A percentile compares a stretch with the other conserved stretches of the same genome.
Evolutionary conservation across 1,140 invertebrate genomes (phyloP).

Genomic region (Semibalanus balanoides): DNA sequence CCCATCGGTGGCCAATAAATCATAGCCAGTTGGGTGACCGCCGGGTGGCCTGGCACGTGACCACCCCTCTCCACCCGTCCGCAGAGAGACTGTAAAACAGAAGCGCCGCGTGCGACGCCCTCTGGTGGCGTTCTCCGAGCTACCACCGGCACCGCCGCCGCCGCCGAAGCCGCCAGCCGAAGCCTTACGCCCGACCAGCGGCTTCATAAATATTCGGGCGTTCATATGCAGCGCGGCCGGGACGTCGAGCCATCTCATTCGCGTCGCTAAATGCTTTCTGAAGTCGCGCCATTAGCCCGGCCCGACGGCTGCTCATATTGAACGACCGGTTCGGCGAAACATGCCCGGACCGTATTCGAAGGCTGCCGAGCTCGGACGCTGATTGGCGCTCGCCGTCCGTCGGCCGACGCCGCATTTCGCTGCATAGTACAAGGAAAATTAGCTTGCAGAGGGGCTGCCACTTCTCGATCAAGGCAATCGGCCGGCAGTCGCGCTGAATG

Average conservation of each 20-base stretch:
- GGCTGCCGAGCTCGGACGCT: not conserved
- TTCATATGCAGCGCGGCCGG: not conserved
- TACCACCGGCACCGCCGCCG: too few relatives aligned
- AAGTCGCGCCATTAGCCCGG: not conserved
- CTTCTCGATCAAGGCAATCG: not conserved
- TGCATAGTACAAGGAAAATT: not conserved
- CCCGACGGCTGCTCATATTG: not conserved
- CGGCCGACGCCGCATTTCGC: not conserved
- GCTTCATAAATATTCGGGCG: not conserved
- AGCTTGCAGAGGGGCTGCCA: not conserved
- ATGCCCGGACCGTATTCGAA: not conserved
- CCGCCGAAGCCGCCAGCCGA: too few relatives aligned
- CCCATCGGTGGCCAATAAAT: not conserved
- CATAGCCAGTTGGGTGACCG: not conserved
- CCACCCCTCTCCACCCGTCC: not conserved
- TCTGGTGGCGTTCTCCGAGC: not conserved
- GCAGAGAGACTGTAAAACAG: not conserved
- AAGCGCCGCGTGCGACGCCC: not conserved
- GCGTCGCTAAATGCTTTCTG: conserved; percentile 1
- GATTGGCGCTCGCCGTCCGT: not conserved
- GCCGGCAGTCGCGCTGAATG: too few relatives aligned
- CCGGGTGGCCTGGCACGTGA: not conserved
- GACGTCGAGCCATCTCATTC: not conserved
- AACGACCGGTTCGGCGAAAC: not conserved
- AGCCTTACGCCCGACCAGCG: too few relatives aligned